Percentiles rank a stretch among this genome's conserved stretches.
phyloP scores from a whole-genome alignment of 2,888 invertebrate species.

The Nephrotoma appendiculata region DNA sequence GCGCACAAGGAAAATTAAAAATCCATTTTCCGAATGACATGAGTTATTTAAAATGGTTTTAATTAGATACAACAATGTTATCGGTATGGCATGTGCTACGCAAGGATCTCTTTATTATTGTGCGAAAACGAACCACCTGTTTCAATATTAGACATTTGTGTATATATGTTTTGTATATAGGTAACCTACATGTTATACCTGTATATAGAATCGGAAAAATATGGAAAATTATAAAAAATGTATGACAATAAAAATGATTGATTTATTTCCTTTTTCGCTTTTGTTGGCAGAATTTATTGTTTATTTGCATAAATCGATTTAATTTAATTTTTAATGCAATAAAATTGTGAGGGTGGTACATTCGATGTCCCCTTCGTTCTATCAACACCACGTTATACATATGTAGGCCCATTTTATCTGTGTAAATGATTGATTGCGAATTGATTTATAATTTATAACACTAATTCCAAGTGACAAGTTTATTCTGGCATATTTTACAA shows the following conservation, averaged over 20 bases:
- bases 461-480: too few species aligned
- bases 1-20: not conserved
- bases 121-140: not conserved
- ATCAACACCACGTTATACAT: too few species aligned
- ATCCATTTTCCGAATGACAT: not conserved
- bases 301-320: not conserved
- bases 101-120: not conserved
- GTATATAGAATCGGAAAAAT: not conserved
- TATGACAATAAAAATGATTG: not conserved
- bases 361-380: too few species aligned
- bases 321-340: not conserved
- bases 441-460: too few species aligned
- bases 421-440: too few species aligned
- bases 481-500: too few species aligned
- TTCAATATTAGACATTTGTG: not conserved
- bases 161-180: not conserved
- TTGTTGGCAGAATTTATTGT: not conserved
- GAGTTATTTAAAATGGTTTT: not conserved
- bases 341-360: too few species aligned
- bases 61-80: not conserved
- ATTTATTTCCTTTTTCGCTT: not conserved
- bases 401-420: too few species aligned
- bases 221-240: not conserved
- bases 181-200: not conserved
- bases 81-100: not conserved